Evolutionary conservation across 2,113 vertebrate species (phyloP).

Genomic region (Coptodon bakossiorum): DNA sequence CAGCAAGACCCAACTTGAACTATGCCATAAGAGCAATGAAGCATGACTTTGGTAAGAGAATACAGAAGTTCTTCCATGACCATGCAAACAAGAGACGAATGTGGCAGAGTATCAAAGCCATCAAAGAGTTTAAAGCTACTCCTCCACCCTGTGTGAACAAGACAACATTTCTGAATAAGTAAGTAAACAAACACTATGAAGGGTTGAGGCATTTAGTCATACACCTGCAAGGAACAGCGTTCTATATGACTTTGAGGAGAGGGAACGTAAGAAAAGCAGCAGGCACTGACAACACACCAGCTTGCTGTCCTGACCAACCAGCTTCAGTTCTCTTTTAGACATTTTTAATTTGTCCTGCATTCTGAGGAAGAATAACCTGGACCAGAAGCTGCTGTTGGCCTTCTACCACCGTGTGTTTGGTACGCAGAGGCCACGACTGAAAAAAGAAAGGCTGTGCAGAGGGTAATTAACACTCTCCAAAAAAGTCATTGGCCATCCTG

Average conservation of each 20-base stretch:
- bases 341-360: neutral
- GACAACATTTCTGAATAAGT: neutral
- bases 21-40: rapidly evolving
- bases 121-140: neutral
- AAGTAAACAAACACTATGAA: neutral
- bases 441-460: neutral
- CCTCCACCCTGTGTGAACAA: neutral
- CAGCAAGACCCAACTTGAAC: rapidly evolving
- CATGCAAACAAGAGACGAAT: rapidly evolving
- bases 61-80: neutral
- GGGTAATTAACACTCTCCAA: neutral
- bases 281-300: neutral
- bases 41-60: neutral
- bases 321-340: neutral
- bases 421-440: rapidly evolving
- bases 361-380: neutral
- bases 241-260: neutral
- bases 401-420: neutral
- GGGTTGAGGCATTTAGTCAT: neutral
- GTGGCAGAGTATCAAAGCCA: rapidly evolving
- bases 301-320: neutral
- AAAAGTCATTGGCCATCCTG: neutral
- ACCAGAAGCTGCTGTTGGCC: neutral
- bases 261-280: neutral
- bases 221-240: neutral